phyloP scores from a whole-genome alignment of 2,113 vertebrate species.

The Varanus salvator region DNA sequence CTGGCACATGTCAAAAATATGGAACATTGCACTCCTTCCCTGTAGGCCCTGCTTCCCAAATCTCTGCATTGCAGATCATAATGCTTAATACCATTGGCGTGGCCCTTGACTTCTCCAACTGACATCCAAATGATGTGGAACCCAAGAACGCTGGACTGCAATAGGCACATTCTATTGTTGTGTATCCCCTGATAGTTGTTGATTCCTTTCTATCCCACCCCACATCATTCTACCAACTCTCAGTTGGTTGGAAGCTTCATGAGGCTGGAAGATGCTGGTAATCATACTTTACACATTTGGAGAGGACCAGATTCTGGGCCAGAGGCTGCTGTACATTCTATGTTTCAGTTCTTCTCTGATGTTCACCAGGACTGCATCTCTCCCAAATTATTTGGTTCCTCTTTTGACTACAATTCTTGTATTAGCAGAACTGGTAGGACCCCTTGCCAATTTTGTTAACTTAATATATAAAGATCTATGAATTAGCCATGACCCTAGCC shows the following conservation, averaged over 20 bases:
- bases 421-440: neutral
- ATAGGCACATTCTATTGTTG: too few relatives aligned
- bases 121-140: neutral
- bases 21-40: neutral
- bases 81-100: neutral
- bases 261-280: neutral
- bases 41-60: rapidly evolving
- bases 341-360: too few relatives aligned
- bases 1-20: neutral
- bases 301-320: too few relatives aligned
- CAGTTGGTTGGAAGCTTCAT: neutral
- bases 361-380: too few relatives aligned
- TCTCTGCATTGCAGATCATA: neutral
- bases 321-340: too few relatives aligned
- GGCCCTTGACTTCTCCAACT: neutral
- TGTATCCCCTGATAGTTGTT: too few relatives aligned
- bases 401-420: neutral
- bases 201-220: neutral
- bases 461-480: neutral
- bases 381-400: neutral
- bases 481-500: slow-evolving; percentile 35
- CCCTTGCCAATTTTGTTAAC: slow-evolving; percentile 29
- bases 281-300: too few relatives aligned
- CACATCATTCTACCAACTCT: neutral
- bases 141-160: too few relatives aligned